Conservation (phyloP, 2,797 vertebrate genomes). For the Leucoraja ocellata region DNA sequence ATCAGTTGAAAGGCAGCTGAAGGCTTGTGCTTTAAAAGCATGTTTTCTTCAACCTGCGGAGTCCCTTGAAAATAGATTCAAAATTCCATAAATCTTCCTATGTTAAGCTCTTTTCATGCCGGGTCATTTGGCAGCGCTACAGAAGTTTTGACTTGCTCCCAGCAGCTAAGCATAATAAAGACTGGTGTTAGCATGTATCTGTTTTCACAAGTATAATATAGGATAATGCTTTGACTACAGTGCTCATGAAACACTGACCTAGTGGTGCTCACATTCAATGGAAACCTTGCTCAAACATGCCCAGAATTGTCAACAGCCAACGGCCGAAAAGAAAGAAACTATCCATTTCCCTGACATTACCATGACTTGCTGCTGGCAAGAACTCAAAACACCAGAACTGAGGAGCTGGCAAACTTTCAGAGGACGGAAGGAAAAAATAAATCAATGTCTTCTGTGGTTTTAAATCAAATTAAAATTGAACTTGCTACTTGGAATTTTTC, state of each 20-base stretch:
- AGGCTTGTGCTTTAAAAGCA: background rate
- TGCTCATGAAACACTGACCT: conserved; percentile 21
- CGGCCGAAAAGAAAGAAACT: conserved; percentile 17
- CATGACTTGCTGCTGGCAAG: conserved; percentile 19
- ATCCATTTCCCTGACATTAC: conserved; percentile 36
- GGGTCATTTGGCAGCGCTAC: conserved; percentile 26
- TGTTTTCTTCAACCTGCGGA: background rate
- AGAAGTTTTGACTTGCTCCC: conserved; percentile 27
- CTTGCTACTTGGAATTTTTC: background rate
- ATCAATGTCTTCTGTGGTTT: conserved; percentile 11
- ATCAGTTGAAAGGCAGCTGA: background rate
- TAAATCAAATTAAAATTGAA: conserved; percentile 18
- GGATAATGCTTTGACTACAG: conserved; percentile 36
- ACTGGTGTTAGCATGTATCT: conserved; percentile 32
- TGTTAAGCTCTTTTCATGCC: conserved; percentile 29
- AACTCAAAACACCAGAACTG: conserved; percentile 24
- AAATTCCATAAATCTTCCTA: conserved; percentile 35
- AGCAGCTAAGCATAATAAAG: conserved; percentile 37
- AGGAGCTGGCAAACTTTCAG: conserved; percentile 20
- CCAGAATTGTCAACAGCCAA: conserved; percentile 18
- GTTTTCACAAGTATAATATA: conserved; percentile 24
- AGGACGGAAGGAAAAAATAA: conserved; percentile 35
- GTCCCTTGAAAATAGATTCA: conserved; percentile 30
- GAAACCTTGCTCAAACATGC: conserved; percentile 32
- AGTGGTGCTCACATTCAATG: conserved; percentile 30